These are phyloP conservation scores for Rhizomys pruinosus DNA, from an alignment of 2,113 vertebrate genomes.

Conservation along the genomic window DNA sequence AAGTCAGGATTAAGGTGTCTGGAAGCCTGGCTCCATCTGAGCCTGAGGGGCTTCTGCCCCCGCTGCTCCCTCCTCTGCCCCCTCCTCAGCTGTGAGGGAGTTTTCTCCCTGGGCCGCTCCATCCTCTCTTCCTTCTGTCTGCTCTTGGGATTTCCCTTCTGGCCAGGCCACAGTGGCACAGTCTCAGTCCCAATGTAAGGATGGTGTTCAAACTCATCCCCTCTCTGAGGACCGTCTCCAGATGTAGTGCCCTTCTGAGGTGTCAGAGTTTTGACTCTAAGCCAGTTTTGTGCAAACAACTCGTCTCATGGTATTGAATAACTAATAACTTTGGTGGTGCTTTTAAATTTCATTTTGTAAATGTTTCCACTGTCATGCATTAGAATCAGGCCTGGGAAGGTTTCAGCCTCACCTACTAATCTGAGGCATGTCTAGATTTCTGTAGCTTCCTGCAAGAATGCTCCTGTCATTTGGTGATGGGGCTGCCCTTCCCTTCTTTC, in stretches of 20 bases:
- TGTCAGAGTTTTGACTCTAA: background rate
- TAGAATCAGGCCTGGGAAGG: background rate
- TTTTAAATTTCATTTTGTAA: background rate
- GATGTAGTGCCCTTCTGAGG: no score
- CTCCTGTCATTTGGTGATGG: background rate
- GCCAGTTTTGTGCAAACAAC: no score
- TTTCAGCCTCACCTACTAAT: background rate
- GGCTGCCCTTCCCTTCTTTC: no score
- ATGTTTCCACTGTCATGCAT: background rate
- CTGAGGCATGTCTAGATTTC: no score
- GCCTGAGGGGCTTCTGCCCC: no score
- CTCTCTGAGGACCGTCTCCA: accelerated
- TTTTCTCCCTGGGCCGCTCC: background rate
- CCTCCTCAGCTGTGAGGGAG: no score
- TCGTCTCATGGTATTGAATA: background rate
- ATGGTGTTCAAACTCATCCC: background rate
- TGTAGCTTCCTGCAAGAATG: no score
- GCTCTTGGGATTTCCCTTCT: background rate
- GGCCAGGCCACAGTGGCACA: accelerated
- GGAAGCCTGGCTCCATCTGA: background rate
- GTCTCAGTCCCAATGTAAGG: accelerated
- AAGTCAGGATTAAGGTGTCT: background rate
- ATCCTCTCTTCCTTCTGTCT: background rate
- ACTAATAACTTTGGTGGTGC: no score
- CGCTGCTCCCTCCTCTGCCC: background rate